Base-by-base conservation (phyloP, 2,797 vertebrate genomes). In the Synaphobranchus kaupii region DNA sequence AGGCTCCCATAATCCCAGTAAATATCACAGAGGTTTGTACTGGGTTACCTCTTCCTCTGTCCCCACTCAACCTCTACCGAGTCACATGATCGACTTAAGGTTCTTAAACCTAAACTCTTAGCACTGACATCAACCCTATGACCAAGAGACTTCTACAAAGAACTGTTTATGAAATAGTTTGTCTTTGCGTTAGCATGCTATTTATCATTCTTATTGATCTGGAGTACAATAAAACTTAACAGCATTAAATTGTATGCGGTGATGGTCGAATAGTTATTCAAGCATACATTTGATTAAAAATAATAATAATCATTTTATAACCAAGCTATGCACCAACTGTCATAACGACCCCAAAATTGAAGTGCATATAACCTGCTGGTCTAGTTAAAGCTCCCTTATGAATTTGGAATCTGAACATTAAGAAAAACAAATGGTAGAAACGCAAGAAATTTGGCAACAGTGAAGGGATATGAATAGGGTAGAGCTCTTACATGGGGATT, bases 41-140 rank as follows among this genome's bases (percentile, higher is more conserved):
- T 87, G 80, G 58, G 56, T 28, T 31, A 66, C 22, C 78, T 25
- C 8, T 48, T 81, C 13, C 0, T 81, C 44, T 80, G 31, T 73
- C 31, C 78, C 44, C 78, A 22, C 20, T 48, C 47, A 3, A 81
- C 78, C 76, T 80, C 76, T 9, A 47, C 39, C 0, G 76, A n/a
- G 44, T 81, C 78, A 81, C 78, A n/a, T 81, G 25, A 50, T 6
- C 78, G 12, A 81, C 34, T 20, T 58, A 58, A 58, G 56, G 56
- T 20, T 58, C 56, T 58, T 31, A 28, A 28, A 34, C 25, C 50
- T n/a, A 3, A 81, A 39, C 78, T 1, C 1, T 80, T 22, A 20
- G 78, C 47, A 28, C 44, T 81, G 78, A 81, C 6, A 44, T 78
- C 78, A 81, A 48, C 25, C 47, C 39, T 81, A 47, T 81, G 78